Conservation (phyloP, 2,888 invertebrate species). For the Cheiracanthium punctorium region DNA sequence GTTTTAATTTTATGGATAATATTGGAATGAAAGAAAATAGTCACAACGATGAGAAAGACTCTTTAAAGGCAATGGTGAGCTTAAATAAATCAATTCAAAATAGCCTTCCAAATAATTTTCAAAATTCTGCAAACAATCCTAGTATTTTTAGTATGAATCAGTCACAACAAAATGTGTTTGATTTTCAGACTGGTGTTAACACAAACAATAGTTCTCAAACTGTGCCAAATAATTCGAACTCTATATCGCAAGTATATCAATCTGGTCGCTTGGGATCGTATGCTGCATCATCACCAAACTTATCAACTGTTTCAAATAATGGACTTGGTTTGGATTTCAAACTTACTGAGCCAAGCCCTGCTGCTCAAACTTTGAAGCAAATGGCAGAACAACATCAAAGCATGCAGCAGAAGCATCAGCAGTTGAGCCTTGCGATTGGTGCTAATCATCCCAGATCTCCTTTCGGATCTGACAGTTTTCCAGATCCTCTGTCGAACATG, state of each 20-base stretch:
- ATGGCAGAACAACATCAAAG: constrained; percentile 98
- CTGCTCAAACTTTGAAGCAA: constrained; percentile 95
- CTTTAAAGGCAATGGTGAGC: constrained; percentile 41
- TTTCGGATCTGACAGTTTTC: constrained; percentile 68
- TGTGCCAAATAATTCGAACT: constrained; percentile 47
- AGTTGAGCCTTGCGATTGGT: constrained; percentile 63
- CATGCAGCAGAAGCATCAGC: constrained; percentile 76
- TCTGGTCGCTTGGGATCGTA: constrained; percentile 34
- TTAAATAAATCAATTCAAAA: constrained; percentile 44
- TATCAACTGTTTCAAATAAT: constrained; percentile 33
- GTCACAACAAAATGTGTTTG: constrained; percentile 49
- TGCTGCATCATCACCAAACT: constrained; percentile 34
- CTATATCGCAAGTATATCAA: not conserved
- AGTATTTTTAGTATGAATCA: constrained; percentile 40
- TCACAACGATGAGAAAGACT: constrained; percentile 66
- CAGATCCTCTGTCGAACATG: constrained; percentile 54
- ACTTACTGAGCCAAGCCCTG: constrained; percentile 81
- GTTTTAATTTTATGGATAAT: constrained; percentile 83
- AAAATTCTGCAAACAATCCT: constrained; percentile 23
- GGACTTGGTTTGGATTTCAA: constrained; percentile 71
- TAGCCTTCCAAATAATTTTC: constrained; percentile 48
- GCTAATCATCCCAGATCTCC: constrained; percentile 69
- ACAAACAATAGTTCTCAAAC: constrained; percentile 20
- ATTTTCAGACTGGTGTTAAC: constrained; percentile 41
- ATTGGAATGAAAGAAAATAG: constrained; percentile 70